Evolutionary conservation across 2,113 vertebrate genomes (phyloP).

Genomic region (Anguilla japonica): DNA sequence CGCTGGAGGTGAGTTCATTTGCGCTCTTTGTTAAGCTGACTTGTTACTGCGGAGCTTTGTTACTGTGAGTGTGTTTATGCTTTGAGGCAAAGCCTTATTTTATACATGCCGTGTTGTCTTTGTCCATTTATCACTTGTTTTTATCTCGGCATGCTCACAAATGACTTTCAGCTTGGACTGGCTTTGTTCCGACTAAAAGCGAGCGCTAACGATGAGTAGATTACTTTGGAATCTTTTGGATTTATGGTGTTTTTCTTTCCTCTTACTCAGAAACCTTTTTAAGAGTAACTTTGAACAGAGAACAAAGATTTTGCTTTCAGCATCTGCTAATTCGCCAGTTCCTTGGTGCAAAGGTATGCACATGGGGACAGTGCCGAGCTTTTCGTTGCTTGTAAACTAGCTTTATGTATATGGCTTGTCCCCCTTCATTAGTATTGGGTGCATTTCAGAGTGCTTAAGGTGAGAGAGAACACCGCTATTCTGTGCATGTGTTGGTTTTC

Average conservation of each 20-base stretch:
- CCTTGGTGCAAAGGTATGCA: no score
- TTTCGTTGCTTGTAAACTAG: no score
- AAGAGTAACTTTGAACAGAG: background rate
- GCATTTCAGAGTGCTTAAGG: background rate
- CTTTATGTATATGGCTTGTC: no score
- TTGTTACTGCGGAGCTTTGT: no score
- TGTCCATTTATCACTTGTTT: background rate
- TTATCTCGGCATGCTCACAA: background rate
- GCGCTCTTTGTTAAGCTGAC: background rate
- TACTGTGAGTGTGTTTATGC: background rate
- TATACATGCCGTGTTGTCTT: background rate
- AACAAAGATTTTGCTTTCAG: background rate
- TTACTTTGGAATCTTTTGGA: background rate
- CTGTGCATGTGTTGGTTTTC: background rate
- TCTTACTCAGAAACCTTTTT: background rate
- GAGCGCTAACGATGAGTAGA: background rate
- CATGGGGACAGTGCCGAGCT: no score
- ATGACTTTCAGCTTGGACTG: background rate
- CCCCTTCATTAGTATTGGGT: no score
- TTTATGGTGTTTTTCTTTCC: background rate
- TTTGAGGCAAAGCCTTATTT: background rate
- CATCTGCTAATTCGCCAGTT: no score
- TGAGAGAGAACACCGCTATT: background rate
- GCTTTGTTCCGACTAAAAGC: background rate
- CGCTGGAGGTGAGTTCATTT: background rate